These are phyloP conservation scores for Corbicula japonica DNA, from an alignment of 2,888 invertebrate species.

Conservation along the genomic window DNA sequence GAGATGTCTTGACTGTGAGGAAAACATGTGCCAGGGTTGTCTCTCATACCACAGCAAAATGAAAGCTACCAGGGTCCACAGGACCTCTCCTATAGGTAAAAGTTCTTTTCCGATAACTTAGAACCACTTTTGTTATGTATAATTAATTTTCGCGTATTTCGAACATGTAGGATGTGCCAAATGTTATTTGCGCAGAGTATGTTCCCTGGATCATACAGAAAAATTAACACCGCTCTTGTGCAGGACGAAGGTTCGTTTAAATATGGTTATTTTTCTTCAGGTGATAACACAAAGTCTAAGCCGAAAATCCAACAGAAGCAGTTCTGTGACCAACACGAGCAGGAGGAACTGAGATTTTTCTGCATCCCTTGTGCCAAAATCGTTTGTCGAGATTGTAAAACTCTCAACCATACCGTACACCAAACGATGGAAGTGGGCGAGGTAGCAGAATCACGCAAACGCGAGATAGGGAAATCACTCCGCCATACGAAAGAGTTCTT, in stretches of 20 bases:
- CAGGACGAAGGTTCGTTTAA: background rate
- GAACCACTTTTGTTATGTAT: too few relatives aligned
- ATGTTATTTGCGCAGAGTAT: background rate
- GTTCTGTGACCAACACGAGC: conserved; percentile 55
- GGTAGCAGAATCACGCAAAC: conserved; percentile 57
- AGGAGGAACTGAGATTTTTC: conserved; percentile 63
- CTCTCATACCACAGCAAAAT: conserved; percentile 64
- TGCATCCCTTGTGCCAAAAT: conserved; percentile 68
- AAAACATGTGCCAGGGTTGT: conserved; percentile 62
- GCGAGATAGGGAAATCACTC: conserved; percentile 58
- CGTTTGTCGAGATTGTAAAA: conserved; percentile 65
- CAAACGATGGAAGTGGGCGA: conserved; percentile 63
- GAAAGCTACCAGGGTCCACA: conserved; percentile 63
- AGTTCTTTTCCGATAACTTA: background rate
- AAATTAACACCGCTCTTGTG: too few relatives aligned
- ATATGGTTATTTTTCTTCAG: conserved; percentile 30
- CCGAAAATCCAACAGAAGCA: conserved; percentile 66
- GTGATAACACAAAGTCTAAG: conserved; percentile 59
- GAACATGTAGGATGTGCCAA: too few relatives aligned
- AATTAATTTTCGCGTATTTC: too few relatives aligned
- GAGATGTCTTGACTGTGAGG: conserved; percentile 64
- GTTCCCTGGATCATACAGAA: background rate
- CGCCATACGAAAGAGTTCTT: conserved; percentile 53
- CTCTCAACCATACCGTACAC: conserved; percentile 61
- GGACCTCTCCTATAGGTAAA: conserved; percentile 58